Evolutionary conservation across 2,113 vertebrate genomes (phyloP), one percentile per base, ranked within the genome.

Genomic region (Bubo blakistoni): DNA sequence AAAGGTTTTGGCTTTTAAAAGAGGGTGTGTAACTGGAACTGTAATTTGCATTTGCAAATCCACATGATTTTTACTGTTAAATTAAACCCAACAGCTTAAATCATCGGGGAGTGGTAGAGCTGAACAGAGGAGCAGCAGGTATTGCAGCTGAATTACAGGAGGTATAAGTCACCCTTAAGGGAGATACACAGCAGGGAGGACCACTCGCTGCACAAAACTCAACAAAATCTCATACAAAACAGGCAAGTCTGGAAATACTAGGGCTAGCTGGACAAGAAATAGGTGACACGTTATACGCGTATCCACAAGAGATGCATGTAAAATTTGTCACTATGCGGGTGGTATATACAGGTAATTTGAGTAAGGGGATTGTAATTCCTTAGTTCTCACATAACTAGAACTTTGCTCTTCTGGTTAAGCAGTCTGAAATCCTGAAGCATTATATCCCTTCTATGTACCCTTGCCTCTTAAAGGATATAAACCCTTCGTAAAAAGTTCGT

Each of bases 211-310:
- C 65, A 89, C 49, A 62, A 49, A 92, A 61, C 83, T 76, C 88
- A 96, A 62, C 5, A 14, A 86, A 81, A 82, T 76, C 77, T 87
- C 54, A 10, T 1, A 65, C 73, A 40, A 78, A 89, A 81, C 61
- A 94, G 83, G 69, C 44, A 76, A 58, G 34, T 54, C 57, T 88
- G 80, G 65, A 88, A 92, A 51, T 70, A 69, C 10, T 20, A 20
- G 27, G 46, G 52, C 21, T 94, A 55, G 86, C 17, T 95, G 92
- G 70, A 91, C 81, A 79, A 93, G 88, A 86, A 91, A 95, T 57
- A 83, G 40, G 65, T 91, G 80, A 89, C 73, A 91, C 81, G 52
- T 59, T 85, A 26, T 79, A 81, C 57, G 44, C 72, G 49, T 65
- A 38, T 57, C 70, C 71, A 54, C 44, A 73, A 84, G 86, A 71